Evolutionary conservation across 2,113 vertebrate species (phyloP).

Genomic region (Bufo bufo): DNA sequence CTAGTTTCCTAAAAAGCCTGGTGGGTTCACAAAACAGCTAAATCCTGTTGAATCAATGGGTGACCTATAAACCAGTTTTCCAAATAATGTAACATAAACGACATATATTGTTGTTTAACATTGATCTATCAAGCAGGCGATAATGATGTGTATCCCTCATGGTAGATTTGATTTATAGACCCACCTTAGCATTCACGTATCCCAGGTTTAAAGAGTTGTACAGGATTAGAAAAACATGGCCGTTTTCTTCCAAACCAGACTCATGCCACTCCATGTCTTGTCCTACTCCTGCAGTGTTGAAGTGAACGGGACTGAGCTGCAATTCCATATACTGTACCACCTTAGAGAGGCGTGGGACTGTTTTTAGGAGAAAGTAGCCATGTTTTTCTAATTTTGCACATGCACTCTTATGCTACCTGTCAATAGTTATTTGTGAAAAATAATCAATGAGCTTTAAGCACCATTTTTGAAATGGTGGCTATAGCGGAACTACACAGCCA

Average conservation of each 20-base stretch:
- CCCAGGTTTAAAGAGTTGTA: not conserved
- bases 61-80: too few species aligned
- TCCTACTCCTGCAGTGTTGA: not conserved
- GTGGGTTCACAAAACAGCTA: not conserved
- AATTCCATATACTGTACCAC: not conserved
- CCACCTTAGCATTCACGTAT: not conserved
- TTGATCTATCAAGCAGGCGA: not conserved
- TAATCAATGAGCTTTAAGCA: not conserved
- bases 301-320: not conserved
- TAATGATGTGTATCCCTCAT: not conserved
- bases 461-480: not conserved
- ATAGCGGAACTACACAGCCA: not conserved
- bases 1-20: not conserved
- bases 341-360: not conserved
- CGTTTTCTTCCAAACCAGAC: not conserved
- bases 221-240: not conserved
- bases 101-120: not conserved
- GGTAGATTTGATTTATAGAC: not conserved
- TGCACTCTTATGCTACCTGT: not conserved
- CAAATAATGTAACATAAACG: not conserved
- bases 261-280: not conserved
- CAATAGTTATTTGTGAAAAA: not conserved
- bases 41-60: not conserved
- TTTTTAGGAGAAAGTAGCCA: not conserved
- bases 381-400: not conserved